A percentile compares a stretch with the other conserved stretches of the same genome.
These are phyloP conservation scores for Polydrusus cervinus DNA, from an alignment of 2,888 invertebrate genomes.

Conservation along the genomic window DNA sequence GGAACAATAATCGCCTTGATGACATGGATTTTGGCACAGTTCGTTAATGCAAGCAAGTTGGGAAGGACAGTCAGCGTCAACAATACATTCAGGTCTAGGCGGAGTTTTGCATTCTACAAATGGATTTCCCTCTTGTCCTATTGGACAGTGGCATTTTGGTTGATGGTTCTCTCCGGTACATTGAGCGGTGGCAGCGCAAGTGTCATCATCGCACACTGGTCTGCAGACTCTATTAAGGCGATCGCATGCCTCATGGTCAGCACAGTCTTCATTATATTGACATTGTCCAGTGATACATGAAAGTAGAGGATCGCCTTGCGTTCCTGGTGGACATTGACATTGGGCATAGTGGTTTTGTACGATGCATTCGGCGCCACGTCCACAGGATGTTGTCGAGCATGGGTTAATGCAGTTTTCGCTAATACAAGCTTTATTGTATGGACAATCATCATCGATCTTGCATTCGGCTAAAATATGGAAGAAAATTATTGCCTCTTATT, in stretches of 20 bases:
- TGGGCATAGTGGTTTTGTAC: conserved; percentile 85
- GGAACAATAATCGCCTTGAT: conserved; percentile 81
- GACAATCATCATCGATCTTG: conserved; percentile 85
- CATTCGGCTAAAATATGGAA: conserved; percentile 80
- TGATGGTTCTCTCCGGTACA: conserved; percentile 85
- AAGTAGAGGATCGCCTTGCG: conserved; percentile 87
- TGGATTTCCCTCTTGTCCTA: conserved; percentile 86
- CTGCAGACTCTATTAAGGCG: conserved; percentile 87
- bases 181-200: conserved; percentile 85
- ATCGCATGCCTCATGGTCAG: conserved; percentile 88
- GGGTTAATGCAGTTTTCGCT: conserved; percentile 88
- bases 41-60: conserved; percentile 85
- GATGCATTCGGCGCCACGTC: conserved; percentile 85
- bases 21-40: conserved; percentile 86
- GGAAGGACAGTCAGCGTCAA: conserved; percentile 85
- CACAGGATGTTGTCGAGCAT: conserved; percentile 81
- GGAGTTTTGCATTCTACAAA: conserved; percentile 77
- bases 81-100: conserved; percentile 78
- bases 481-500: background rate
- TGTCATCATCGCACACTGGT: conserved; percentile 86
- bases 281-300: conserved; percentile 89
- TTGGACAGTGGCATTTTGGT: conserved; percentile 84
- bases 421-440: conserved; percentile 87
- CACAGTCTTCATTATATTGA: conserved; percentile 92
- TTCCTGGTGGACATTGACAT: conserved; percentile 89